phyloP scores from a whole-genome alignment of 1,140 invertebrate species.

The Phortica variegata region DNA sequence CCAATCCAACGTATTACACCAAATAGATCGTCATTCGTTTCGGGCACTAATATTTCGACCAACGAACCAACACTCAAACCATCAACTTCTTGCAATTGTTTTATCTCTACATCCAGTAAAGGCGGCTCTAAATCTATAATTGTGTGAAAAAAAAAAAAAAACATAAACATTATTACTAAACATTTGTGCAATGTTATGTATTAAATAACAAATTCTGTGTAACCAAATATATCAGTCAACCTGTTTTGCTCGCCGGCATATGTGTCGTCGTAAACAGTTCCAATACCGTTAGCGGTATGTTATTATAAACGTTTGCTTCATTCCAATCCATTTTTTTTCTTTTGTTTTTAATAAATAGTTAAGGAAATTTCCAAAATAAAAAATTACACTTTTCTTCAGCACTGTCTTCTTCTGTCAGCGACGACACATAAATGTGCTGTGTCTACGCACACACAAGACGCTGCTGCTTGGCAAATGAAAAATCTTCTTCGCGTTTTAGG shows the following conservation, averaged over 20 bases:
- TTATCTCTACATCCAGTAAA: constrained; percentile 14
- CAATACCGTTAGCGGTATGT: constrained; percentile 50
- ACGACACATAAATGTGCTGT: no score
- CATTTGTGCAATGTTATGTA: no score
- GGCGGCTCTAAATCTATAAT: constrained; percentile 15
- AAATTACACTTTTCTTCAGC: no score
- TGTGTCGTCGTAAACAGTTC: constrained; percentile 33
- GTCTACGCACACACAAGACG: no score
- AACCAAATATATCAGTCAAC: constrained; percentile 2
- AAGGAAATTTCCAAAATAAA: no score
- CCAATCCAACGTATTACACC: constrained; percentile 91
- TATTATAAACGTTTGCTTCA: constrained; percentile 24
- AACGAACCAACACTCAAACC: constrained; percentile 73
- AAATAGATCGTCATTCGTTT: constrained; percentile 60
- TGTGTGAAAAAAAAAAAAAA: constrained; percentile 2
- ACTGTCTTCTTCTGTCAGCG: no score
- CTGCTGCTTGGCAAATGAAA: no score
- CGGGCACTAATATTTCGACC: constrained; percentile 66
- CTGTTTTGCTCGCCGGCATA: not conserved
- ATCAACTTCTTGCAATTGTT: constrained; percentile 34
- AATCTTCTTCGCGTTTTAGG: no score
- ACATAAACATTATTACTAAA: no score
- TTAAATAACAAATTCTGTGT: no score
- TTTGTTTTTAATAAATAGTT: no score
- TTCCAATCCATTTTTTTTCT: no score